Percentiles rank a stretch among this genome's conserved stretches.
Evolutionary conservation across 2,113 vertebrate genomes (phyloP).

Genomic region (Edolisoma coerulescens): DNA sequence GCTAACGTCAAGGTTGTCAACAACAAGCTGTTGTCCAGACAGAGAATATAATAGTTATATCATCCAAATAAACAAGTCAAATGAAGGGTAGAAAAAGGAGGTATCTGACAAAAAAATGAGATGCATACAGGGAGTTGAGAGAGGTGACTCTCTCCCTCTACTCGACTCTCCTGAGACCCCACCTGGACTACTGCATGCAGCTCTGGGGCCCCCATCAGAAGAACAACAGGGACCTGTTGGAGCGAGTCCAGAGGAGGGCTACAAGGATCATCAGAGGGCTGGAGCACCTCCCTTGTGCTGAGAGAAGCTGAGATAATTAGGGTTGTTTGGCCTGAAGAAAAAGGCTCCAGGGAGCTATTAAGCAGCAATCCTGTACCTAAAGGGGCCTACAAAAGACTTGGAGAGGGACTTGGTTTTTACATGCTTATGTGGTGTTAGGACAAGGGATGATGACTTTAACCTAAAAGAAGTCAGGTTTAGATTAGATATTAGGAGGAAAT

Average conservation of each 20-base stretch:
- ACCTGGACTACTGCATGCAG: neutral
- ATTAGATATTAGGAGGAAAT: neutral
- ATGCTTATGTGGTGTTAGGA: neutral
- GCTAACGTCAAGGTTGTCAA: neutral
- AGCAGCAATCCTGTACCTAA: neutral
- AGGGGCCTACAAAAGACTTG: neutral
- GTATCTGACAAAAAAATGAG: neutral
- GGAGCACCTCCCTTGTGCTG: neutral
- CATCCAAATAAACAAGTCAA: neutral
- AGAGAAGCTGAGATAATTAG: neutral
- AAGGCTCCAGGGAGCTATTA: accelerated
- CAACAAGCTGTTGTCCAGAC: neutral
- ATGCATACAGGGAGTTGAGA: neutral
- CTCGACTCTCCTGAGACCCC: neutral
- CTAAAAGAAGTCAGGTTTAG: neutral
- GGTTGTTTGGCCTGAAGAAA: neutral
- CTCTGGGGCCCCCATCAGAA: neutral
- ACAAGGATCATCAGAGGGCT: neutral
- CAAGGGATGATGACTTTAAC: neutral
- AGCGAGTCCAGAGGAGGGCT: neutral
- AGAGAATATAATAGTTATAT: neutral
- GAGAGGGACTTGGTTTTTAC: neutral
- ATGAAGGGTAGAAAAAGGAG: neutral
- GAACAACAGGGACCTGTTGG: neutral
- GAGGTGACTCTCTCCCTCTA: neutral